Conservation (phyloP, 2,113 vertebrate species). For the Ciconia maguari region DNA sequence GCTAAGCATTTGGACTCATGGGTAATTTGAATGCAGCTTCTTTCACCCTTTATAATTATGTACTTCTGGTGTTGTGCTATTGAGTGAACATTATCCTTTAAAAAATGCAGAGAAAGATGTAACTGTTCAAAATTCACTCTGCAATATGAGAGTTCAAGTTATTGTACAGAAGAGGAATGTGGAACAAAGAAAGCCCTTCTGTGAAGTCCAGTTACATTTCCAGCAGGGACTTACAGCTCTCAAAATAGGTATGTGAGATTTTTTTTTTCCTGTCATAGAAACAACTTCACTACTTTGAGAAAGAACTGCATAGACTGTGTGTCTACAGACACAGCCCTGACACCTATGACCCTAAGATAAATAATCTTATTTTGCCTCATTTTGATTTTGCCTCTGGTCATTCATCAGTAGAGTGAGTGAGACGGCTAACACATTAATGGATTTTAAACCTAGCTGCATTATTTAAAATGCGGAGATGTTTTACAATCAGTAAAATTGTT, state of each 20-base stretch:
- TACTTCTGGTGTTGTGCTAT: constrained; percentile 6
- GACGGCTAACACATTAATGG: not conserved
- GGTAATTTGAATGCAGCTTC: constrained; percentile 63
- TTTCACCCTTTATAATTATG: constrained; percentile 54
- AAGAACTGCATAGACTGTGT: not conserved
- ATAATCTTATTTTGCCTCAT: not conserved
- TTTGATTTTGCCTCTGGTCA: not conserved
- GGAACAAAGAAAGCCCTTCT: not conserved
- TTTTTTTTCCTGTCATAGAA: not conserved
- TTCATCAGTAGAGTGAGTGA: not conserved
- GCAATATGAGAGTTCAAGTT: not conserved
- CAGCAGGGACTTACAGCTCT: not conserved
- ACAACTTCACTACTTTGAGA: not conserved
- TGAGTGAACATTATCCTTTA: constrained; percentile 23
- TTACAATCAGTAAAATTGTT: not conserved
- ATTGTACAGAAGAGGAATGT: not conserved
- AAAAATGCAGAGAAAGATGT: constrained; percentile 25
- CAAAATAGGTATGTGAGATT: not conserved
- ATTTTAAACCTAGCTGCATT: not conserved
- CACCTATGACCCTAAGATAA: not conserved
- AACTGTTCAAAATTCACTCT: constrained; percentile 28
- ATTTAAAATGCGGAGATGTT: not conserved
- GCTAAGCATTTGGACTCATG: constrained; percentile 49
- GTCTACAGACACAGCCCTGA: not conserved
- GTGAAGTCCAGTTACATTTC: not conserved